A percentile compares a stretch with the other conserved stretches of the same genome.
Conservation (phyloP, 2,797 vertebrate genomes). For the Hippopotamyrus pictus region DNA sequence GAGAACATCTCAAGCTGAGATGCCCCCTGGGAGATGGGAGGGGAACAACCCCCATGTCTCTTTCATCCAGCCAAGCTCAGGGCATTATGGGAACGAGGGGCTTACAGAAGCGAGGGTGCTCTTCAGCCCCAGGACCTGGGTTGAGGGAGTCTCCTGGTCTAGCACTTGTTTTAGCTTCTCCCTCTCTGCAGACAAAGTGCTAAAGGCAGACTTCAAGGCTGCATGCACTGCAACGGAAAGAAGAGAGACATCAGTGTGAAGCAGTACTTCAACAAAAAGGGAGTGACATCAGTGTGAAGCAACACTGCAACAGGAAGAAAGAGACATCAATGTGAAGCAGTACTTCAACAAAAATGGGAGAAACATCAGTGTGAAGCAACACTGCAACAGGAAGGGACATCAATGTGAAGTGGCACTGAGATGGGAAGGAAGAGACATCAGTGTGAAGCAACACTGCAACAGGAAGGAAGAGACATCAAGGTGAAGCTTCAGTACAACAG, state of each 20-base stretch:
- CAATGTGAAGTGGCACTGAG: no score
- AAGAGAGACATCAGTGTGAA: conserved; percentile 14
- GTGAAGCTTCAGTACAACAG: conserved; percentile 46
- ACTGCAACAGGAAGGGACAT: conserved; percentile 42
- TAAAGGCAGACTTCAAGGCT: conserved; percentile 80
- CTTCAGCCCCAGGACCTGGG: conserved; percentile 83
- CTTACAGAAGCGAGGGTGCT: conserved; percentile 74
- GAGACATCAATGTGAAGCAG: not conserved
- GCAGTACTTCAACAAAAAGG: not conserved
- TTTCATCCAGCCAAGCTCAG: not conserved
- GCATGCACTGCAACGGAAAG: conserved; percentile 72
- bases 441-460: not conserved
- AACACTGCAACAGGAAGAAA: conserved; percentile 63
- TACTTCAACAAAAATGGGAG: not conserved
- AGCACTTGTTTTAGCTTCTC: conserved; percentile 79
- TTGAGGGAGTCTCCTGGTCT: conserved; percentile 77
- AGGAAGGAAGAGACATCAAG: not conserved
- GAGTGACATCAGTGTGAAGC: conserved; percentile 10
- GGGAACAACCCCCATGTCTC: not conserved
- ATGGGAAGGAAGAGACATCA: conserved; percentile 15
- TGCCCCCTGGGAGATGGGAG: not conserved
- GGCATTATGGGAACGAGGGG: not conserved
- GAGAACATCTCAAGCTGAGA: not conserved
- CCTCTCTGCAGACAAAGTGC: conserved; percentile 74
- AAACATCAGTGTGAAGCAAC: not conserved